Conservation (phyloP, 1,140 invertebrate species). For the Pachypsylla venusta region DNA sequence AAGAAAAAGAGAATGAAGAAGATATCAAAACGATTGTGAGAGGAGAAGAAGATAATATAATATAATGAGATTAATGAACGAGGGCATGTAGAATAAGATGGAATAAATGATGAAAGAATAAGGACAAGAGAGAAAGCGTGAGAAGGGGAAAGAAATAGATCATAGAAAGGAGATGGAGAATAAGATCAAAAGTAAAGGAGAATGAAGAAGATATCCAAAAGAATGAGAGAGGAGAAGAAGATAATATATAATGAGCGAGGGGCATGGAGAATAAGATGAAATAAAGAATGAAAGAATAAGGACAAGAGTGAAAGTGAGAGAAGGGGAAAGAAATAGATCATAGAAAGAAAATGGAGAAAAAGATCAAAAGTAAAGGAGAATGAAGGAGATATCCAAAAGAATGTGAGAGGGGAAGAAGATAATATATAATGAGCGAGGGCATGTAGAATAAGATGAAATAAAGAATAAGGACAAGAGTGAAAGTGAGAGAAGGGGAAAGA, state of each 20-base stretch:
- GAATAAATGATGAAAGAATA: neutral
- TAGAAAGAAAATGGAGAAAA: conserved; percentile 4
- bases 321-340: neutral
- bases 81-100: neutral
- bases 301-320: conserved; percentile 12
- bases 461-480: neutral
- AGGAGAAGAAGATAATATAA: neutral
- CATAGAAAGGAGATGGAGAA: no score
- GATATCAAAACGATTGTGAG: neutral
- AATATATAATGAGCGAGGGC: no score
- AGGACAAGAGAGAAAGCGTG: neutral
- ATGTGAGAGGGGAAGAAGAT: neutral
- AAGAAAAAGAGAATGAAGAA: neutral
- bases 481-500: no score
- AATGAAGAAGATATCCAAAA: conserved; percentile 5
- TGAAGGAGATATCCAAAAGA: neutral
- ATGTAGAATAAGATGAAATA: neutral
- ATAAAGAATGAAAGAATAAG: neutral
- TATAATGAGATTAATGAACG: neutral
- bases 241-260: neutral
- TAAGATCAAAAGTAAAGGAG: no score
- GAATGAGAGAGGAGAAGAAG: conserved; percentile 2
- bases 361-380: neutral
- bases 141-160: neutral
- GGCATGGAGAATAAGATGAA: neutral